Percentiles rank a stretch among this genome's conserved stretches.
These are phyloP conservation scores for Calyptommatus sinebrachiatus DNA, from an alignment of 2,113 vertebrate species.

Conservation along the genomic window DNA sequence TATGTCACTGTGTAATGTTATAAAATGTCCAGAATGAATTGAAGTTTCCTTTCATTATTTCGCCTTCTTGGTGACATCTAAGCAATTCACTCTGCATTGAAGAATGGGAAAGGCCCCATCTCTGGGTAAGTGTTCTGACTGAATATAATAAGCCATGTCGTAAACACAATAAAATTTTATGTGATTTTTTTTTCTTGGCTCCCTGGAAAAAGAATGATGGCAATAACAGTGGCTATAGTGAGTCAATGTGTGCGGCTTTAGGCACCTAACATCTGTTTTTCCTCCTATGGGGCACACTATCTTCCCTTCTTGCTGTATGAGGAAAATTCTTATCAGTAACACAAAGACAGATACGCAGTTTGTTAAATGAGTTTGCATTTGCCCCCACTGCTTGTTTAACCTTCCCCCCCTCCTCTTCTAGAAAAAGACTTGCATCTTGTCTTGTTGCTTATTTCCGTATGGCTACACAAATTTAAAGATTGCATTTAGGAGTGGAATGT, in stretches of 20 bases:
- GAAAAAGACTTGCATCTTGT: background rate
- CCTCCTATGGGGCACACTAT: conserved; percentile 49
- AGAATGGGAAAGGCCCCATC: conserved; percentile 55
- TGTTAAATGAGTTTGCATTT: conserved; percentile 46
- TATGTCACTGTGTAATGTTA: conserved; percentile 10
- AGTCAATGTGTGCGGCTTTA: conserved; percentile 60
- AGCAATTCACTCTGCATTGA: conserved; percentile 52
- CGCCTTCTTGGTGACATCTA: conserved; percentile 42
- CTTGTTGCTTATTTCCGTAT: background rate
- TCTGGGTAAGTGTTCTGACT: conserved; percentile 62
- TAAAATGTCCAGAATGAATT: conserved; percentile 52
- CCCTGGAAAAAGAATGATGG: conserved; percentile 63
- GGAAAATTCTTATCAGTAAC: conserved; percentile 47
- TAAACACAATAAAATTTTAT: conserved; percentile 72
- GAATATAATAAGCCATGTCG: conserved; percentile 66
- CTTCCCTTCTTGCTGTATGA: conserved; percentile 37
- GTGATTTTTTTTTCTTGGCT: conserved; percentile 63
- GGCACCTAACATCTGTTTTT: conserved; percentile 60
- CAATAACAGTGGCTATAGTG: conserved; percentile 28
- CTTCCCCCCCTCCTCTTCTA: background rate
- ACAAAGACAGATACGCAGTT: conserved; percentile 30
- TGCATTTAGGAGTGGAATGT: background rate
- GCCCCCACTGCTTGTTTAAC: background rate
- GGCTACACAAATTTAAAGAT: background rate
- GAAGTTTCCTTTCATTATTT: conserved; percentile 20